Conservation (phyloP, 2,888 invertebrate species). For the Hemaris fuciformis region DNA sequence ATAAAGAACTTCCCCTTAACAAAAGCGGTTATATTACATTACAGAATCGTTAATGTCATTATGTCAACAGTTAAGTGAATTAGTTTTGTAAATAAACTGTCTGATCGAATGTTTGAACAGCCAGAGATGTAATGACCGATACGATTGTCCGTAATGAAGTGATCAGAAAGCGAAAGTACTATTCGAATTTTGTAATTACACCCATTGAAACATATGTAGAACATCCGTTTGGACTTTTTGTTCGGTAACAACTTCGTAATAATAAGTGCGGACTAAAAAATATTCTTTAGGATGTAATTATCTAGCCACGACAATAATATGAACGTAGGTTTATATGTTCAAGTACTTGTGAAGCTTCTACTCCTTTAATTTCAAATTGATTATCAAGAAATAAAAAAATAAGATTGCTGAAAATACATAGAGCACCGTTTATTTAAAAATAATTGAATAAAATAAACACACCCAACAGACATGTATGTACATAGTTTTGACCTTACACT, state of each 20-base stretch:
- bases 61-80: slow-evolving; percentile 58
- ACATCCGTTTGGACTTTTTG: neutral
- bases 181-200: slow-evolving; percentile 14
- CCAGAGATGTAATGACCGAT: slow-evolving; percentile 10
- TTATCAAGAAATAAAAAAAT: too few relatives aligned
- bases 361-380: too few relatives aligned
- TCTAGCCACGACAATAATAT: too few relatives aligned
- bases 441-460: too few relatives aligned
- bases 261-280: neutral
- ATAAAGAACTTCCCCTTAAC: slow-evolving; percentile 47
- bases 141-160: slow-evolving; percentile 25
- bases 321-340: too few relatives aligned
- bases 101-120: neutral
- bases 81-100: slow-evolving; percentile 51
- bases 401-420: too few relatives aligned
- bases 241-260: neutral
- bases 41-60: slow-evolving; percentile 45
- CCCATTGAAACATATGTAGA: neutral
- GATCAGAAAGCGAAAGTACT: slow-evolving; percentile 25
- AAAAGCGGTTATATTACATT: slow-evolving; percentile 43
- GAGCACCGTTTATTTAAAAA: too few relatives aligned
- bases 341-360: too few relatives aligned
- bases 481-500: too few relatives aligned
- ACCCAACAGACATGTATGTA: too few relatives aligned
- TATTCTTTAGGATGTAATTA: too few relatives aligned